Conservation (phyloP, 2,888 invertebrate species). For the Acanthosepion lycidas region DNA sequence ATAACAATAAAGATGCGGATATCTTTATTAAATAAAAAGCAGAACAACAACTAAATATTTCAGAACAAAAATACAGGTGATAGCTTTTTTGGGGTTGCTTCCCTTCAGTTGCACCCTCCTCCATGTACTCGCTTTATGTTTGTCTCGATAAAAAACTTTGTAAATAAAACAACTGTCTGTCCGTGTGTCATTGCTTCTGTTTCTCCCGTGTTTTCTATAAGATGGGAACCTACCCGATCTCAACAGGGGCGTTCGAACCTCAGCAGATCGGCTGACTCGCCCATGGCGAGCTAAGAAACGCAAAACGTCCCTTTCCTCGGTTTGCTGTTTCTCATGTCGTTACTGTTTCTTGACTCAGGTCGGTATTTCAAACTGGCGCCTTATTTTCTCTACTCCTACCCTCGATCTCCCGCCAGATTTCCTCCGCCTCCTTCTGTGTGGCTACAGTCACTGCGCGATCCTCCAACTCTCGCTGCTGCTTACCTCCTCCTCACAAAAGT, state of each 20-base stretch:
- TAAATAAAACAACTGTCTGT: constrained; percentile 10
- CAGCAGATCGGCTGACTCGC: neutral
- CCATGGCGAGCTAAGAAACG: neutral
- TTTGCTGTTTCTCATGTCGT: neutral
- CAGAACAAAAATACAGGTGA: neutral
- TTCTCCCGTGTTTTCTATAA: constrained; percentile 33
- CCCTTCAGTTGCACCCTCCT: neutral
- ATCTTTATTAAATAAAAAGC: neutral
- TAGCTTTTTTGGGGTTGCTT: neutral
- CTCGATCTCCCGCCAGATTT: neutral
- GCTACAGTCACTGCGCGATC: neutral
- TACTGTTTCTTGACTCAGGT: neutral
- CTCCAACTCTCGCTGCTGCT: too few species aligned
- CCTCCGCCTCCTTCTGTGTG: neutral
- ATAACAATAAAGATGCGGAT: neutral
- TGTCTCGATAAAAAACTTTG: constrained; percentile 33
- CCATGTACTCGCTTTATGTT: neutral
- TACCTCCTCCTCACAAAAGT: too few species aligned
- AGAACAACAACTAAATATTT: neutral
- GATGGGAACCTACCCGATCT: neutral
- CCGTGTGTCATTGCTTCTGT: constrained; percentile 23
- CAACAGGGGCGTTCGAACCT: neutral
- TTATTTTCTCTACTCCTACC: neutral
- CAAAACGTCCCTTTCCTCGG: neutral
- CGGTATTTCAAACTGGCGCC: constrained; percentile 33